Conservation (phyloP, 2,113 vertebrate species). For the Callipepla squamata region DNA sequence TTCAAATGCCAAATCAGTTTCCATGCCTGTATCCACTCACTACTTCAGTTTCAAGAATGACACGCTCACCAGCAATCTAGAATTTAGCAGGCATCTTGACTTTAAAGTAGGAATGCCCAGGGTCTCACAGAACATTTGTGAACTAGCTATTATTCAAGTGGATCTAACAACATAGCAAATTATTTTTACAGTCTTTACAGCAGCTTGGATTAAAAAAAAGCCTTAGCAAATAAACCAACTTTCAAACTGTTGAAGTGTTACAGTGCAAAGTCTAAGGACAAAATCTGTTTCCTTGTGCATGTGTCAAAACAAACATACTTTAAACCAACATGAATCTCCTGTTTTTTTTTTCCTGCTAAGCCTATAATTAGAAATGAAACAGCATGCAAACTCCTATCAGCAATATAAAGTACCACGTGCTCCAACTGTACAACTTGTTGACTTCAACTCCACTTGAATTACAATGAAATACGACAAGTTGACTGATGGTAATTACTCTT, state of each 20-base stretch:
- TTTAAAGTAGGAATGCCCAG: neutral
- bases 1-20: neutral
- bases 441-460: neutral
- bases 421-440: neutral
- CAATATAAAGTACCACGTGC: neutral
- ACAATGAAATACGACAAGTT: neutral
- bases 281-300: neutral
- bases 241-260: neutral
- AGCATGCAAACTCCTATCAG: neutral
- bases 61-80: neutral
- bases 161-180: neutral
- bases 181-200: neutral
- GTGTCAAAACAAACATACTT: neutral
- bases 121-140: neutral
- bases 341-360: neutral
- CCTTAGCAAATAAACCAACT: neutral
- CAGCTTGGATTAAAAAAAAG: neutral
- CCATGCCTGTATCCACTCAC: neutral
- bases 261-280: neutral
- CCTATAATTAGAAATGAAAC: neutral
- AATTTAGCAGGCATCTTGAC: neutral
- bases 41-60: neutral
- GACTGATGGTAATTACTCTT: neutral
- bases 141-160: neutral
- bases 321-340: neutral